Base-by-base conservation (phyloP, 2,797 vertebrate genomes). In the Hippocampus kuda region DNA sequence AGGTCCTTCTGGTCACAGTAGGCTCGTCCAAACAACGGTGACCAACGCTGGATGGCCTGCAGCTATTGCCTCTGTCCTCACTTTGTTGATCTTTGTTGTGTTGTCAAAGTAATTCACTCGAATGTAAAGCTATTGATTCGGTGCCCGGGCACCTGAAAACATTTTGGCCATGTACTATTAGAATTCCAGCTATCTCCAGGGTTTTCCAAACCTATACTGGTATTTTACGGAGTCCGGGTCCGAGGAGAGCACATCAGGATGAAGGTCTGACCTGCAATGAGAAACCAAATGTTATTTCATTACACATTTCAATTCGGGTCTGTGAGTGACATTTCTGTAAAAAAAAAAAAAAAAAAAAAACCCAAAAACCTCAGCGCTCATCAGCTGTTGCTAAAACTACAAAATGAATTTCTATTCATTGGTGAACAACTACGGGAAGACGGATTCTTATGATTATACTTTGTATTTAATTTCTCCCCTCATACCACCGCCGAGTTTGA, bases 131-230 rank as follows among this genome's bases (percentile, higher is more conserved):
- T 91, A 89, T 91, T 69, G 80, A 75, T 85, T 84, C 68, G 70
- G 85, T 75, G 87, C 89, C 89, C 89, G 86, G 88, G 82, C 89
- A 88, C 87, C 85, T 76, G 62, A 56, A 84, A 83, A 79, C 44
- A 73, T 88, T 91, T 86, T 86, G 86, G 84, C 86, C 86, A 83
- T 74, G 78, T 84, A 88, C 83, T 91, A 89, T 87, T 81, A 88
- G 85, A 90, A 90, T 88, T 92, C 89, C 91, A 90, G 88, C 89
- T 90, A 89, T 86, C 91, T 90, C 90, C 89, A 90, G 89, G 84
- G 80, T 85, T 87, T 89, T 87, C 84, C 87, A 89, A 89, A 90
- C 87, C 89, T 89, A 89, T 89, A 77, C 49, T 84, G 85, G 86
- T 88, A 84, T 88, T 87, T 61, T 83, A 85, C 77, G 78, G 86